Base-by-base conservation (phyloP, 2,888 invertebrate species). In the Heliconius aoede region DNA sequence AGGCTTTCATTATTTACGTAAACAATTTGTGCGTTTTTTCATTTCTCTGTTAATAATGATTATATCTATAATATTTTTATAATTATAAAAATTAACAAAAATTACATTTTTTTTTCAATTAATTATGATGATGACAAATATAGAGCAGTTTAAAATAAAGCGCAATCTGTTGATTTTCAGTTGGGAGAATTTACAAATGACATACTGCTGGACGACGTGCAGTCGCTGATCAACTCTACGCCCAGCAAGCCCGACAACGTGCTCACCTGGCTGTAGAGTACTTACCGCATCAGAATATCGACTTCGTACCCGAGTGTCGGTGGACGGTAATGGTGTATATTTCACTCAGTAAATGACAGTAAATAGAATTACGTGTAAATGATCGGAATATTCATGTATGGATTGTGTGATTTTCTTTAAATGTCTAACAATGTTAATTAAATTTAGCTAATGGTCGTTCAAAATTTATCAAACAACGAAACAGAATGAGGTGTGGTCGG, bases 181-280 rank as follows among this genome's bases (percentile, higher is more conserved):
- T 94, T 98, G 88, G 96, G 97, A 87, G 98, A 98, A 91, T 97
- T 98, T 90, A 96, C 97, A 88, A 97, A 95, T 91, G 97, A 97
- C 90, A 97, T 98, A 89, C 95, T 98, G 89, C 95, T 98, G 91
- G 98, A 98, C 86, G 97, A 97, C 92, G 98, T 98, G 88, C 97
- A 98, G 93, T 97, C 97, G 84, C 95, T 98, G 87, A 97, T 98
- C 88, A 97, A 97, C 94, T 97, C 98, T 83, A 96, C 97, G 86
- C 96, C 97, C 87, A 97, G 96, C 91, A 98, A 98, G 95, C 96
- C 97, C 88, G 97, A 97, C 90, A 97, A 97, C 91, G 96, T 96
- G 87, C 95, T 98, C 86, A 98, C 97, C 88, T 98, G 98, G 98
- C 96, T 98, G 95, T 98, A 84, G 84, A 82, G 85, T 88, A 87